Evolutionary conservation across 2,113 vertebrate genomes (phyloP).

Genomic region (Entomyzon cyanotis): DNA sequence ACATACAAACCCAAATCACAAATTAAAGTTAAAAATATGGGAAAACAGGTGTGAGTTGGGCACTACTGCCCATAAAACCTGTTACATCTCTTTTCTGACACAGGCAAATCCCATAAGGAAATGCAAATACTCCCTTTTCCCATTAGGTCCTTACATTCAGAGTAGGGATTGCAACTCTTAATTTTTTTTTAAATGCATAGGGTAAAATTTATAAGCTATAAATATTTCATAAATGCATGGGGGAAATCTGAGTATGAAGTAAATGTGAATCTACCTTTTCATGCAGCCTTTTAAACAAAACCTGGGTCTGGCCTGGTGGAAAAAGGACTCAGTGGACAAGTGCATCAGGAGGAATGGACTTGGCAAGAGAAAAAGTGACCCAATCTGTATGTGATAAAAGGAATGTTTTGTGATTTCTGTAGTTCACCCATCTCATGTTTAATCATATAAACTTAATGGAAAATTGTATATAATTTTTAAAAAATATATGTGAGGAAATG

Average conservation of each 20-base stretch:
- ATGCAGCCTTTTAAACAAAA: background rate
- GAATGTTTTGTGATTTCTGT: background rate
- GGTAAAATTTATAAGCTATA: background rate
- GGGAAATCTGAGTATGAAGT: background rate
- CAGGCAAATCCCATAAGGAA: background rate
- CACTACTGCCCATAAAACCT: background rate
- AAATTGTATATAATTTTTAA: background rate
- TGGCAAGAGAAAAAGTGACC: background rate
- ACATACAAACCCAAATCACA: background rate
- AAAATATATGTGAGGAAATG: background rate
- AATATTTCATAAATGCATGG: background rate
- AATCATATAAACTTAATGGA: background rate
- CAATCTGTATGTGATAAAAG: background rate
- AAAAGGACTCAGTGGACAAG: background rate
- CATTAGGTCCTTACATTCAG: background rate
- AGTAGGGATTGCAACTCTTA: background rate
- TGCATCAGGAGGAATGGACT: background rate
- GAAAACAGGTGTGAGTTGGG: background rate
- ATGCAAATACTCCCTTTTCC: background rate
- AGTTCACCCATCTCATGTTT: background rate
- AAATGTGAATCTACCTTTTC: background rate
- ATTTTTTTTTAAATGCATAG: background rate
- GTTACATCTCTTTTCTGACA: background rate
- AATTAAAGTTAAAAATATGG: background rate
- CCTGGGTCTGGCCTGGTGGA: background rate